These are phyloP conservation scores for Drosophila nigritarsus DNA, from an alignment of 2,888 invertebrate species.

Conservation along the genomic window DNA sequence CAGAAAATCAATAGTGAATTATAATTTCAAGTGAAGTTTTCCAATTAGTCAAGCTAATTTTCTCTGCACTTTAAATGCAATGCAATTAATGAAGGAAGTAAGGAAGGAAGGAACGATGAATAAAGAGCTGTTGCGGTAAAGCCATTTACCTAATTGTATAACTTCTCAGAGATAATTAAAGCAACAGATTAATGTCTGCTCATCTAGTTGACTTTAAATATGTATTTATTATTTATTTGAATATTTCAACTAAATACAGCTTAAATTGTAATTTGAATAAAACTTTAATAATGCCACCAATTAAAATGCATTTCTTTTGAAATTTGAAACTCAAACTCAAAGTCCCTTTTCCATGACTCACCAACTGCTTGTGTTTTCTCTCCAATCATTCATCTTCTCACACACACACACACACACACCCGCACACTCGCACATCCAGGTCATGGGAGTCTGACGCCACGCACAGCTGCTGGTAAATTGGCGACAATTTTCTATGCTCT, in stretches of 20 bases:
- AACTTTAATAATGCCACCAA: too few species aligned
- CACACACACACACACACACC: constrained; percentile 35
- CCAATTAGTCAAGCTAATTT: not conserved
- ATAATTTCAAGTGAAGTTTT: not conserved
- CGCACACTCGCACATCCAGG: constrained; percentile 86
- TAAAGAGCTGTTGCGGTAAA: not conserved
- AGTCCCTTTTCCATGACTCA: not conserved
- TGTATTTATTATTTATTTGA: not conserved
- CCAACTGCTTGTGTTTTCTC: not conserved
- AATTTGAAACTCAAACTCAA: not conserved
- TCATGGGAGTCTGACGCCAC: constrained; percentile 94
- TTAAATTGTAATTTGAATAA: not conserved
- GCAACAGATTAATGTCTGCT: not conserved
- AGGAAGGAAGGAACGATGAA: not conserved
- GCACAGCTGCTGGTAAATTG: constrained; percentile 92
- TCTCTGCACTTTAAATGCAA: not conserved
- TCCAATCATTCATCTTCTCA: not conserved
- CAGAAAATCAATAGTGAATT: constrained; percentile 1
- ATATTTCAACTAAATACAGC: not conserved
- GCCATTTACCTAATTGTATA: not conserved
- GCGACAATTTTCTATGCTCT: constrained; percentile 95
- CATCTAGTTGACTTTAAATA: too few species aligned
- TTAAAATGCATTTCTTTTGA: not conserved
- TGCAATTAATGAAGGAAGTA: not conserved
- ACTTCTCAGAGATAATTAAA: not conserved